A percentile compares a stretch with the other conserved stretches of the same genome.
Conservation (phyloP, 2,797 vertebrate genomes). For the Sebastes flavidus region DNA sequence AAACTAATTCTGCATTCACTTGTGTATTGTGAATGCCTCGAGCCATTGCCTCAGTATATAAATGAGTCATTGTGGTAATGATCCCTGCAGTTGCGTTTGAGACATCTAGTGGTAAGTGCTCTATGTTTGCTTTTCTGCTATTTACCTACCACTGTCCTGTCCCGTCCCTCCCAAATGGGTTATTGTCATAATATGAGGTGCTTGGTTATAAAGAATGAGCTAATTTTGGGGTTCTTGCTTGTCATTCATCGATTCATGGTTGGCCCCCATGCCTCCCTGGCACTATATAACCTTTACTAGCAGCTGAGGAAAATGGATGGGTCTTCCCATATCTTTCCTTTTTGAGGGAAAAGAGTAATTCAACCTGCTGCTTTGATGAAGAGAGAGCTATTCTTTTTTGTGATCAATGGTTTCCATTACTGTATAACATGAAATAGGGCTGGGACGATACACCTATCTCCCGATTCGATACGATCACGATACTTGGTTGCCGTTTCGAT, state of each 20-base stretch:
- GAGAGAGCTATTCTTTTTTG: not conserved
- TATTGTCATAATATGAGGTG: constrained; percentile 31
- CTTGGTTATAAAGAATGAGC: constrained; percentile 52
- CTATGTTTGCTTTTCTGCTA: constrained; percentile 37
- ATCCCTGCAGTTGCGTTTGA: constrained; percentile 15
- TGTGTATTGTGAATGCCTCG: constrained; percentile 14
- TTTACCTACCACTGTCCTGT: constrained; percentile 26
- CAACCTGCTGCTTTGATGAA: constrained; percentile 3
- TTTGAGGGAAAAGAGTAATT: constrained; percentile 1
- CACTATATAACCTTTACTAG: constrained; percentile 43
- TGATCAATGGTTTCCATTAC: not conserved
- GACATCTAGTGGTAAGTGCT: constrained; percentile 33
- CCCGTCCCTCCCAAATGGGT: constrained; percentile 34
- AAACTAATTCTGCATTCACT: constrained; percentile 12
- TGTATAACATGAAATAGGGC: not conserved
- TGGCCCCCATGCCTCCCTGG: constrained; percentile 24
- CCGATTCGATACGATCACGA: no score
- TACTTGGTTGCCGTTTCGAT: no score
- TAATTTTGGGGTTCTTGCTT: constrained; percentile 42
- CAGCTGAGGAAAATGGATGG: constrained; percentile 50
- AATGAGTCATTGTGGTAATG: constrained; percentile 36
- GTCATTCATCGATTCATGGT: constrained; percentile 65
- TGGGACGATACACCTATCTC: no score
- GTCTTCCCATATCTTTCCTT: constrained; percentile 12
- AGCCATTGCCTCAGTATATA: not conserved